Conservation (phyloP, 2,888 invertebrate species). For the Helobdella robusta region DNA sequence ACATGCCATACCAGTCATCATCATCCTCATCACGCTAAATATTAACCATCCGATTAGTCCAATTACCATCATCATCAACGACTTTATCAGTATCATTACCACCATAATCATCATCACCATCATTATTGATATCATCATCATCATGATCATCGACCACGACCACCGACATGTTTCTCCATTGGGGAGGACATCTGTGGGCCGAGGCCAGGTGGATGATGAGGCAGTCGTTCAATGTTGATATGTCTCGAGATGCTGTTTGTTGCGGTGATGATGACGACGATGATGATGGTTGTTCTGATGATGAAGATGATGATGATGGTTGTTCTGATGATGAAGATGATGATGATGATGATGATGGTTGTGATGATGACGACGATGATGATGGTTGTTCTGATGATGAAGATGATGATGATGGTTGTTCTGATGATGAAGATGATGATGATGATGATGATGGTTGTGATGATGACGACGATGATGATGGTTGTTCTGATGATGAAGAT, state of each 20-base stretch:
- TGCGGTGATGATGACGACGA: not conserved
- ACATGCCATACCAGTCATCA: not conserved
- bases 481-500: too few relatives aligned
- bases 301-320: too few relatives aligned
- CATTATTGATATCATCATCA: not conserved
- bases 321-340: too few relatives aligned
- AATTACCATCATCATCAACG: not conserved
- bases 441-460: too few relatives aligned
- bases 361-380: too few relatives aligned
- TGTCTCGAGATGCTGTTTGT: conserved; percentile 20
- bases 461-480: too few relatives aligned
- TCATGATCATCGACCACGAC: not conserved
- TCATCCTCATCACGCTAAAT: not conserved
- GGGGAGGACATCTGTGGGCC: conserved; percentile 40
- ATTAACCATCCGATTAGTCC: not conserved
- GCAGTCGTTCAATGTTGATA: conserved; percentile 44
- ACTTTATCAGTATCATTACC: not conserved
- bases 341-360: too few relatives aligned
- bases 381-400: too few relatives aligned
- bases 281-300: too few relatives aligned
- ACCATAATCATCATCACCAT: not conserved
- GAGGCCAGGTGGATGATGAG: conserved; percentile 71
- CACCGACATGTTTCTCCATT: conserved; percentile 24
- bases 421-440: too few relatives aligned
- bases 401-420: too few relatives aligned